Conservation (phyloP, 1,140 invertebrate genomes). For the Globodera ellingtonae region DNA sequence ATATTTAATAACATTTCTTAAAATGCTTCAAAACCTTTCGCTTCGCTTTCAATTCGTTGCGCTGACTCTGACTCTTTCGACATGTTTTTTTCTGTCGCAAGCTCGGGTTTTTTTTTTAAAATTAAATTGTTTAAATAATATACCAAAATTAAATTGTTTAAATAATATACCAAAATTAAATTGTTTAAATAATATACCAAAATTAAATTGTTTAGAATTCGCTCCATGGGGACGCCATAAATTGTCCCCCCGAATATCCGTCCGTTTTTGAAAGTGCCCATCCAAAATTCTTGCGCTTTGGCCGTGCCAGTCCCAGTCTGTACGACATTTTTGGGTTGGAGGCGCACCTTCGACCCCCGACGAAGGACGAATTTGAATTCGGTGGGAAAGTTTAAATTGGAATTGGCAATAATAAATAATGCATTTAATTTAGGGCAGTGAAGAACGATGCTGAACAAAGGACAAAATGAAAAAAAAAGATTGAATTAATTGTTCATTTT, state of each 20-base stretch:
- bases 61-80: background rate
- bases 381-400: background rate
- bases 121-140: no score
- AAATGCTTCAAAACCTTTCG: background rate
- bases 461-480: background rate
- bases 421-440: background rate
- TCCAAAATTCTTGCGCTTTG: background rate
- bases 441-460: background rate
- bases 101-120: background rate
- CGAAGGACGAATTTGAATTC: background rate
- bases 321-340: slow-evolving; percentile 2
- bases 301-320: background rate
- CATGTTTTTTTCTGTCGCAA: background rate
- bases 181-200: no score
- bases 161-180: no score
- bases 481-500: background rate
- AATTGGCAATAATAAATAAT: background rate
- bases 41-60: background rate
- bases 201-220: background rate
- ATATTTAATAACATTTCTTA: background rate
- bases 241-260: background rate
- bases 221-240: background rate
- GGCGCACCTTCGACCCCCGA: background rate
- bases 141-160: no score
- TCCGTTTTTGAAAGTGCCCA: background rate